Base-by-base conservation (phyloP, 1,140 invertebrate species). In the Drosophila micromelanica region DNA sequence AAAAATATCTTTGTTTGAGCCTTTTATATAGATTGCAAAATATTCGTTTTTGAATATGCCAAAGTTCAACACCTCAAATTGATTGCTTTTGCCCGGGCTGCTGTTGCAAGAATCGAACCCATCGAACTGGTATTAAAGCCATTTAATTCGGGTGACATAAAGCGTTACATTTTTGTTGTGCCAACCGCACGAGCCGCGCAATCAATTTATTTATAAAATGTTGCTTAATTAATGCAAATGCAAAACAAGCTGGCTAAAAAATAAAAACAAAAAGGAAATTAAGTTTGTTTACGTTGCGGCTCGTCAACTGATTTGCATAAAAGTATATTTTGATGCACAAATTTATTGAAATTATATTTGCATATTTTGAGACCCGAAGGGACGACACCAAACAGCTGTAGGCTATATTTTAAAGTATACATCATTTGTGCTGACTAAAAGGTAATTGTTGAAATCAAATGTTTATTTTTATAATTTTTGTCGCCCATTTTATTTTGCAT, bases 221-320 rank as follows among this genome's bases (percentile, higher is more conserved):
- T 57, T 69, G 75, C 82, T 87, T 86, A 86, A 86, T 86, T 86
- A 86, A 86, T 86, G 82, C 82, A 86, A 87, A 86, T 70, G 59
- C 40, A 73, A 78, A 55, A 48, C 23, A 55, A 32, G 35, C 43
- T 43, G 35, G 17, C 32, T 12, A 45, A 57, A 57, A 17, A n/a
- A 1, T 3, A 73, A 65, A 40, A 57, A 65, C 51, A 45, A 73
- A 13, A 42, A 72, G 67, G 62, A 78, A 80, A 52, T 52, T 54
- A 85, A 80, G 56, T 81, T 86, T 72, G 51, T 71, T 60, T 74
- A 64, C 62, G 57, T 73, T 49, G 20, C 35, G 37, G 17, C 56
- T 64, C 45, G 43, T 73, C 60, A 76, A 52, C 42, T 64, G 30
- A 72, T 78, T 61, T 81, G 30, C 75, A 81, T 78, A 81, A 78